Conservation (phyloP, 2,888 invertebrate species). For the Urechis unicinctus region DNA sequence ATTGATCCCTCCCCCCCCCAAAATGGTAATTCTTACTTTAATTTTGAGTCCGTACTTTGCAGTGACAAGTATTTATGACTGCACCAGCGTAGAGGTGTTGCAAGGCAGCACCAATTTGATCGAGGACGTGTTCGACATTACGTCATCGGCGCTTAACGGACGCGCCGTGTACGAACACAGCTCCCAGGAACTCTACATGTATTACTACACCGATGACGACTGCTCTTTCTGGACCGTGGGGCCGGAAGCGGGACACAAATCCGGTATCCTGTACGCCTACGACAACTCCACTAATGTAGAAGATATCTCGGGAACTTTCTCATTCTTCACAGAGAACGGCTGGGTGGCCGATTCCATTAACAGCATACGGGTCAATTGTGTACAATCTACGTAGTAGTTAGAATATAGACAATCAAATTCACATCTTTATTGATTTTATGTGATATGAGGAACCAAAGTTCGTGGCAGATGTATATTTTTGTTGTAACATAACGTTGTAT, state of each 20-base stretch:
- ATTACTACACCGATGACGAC: background rate
- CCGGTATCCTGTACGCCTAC: background rate
- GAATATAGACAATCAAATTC: too few species aligned
- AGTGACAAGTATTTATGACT: background rate
- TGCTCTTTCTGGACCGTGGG: background rate
- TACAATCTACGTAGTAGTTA: background rate
- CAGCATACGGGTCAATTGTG: background rate
- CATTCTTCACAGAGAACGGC: background rate
- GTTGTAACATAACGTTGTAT: too few species aligned
- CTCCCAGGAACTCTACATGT: background rate
- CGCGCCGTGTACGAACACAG: background rate
- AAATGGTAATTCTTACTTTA: too few species aligned
- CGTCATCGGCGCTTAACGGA: background rate
- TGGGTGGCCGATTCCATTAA: background rate
- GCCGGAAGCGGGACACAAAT: background rate
- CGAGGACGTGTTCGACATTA: background rate
- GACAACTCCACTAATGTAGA: background rate
- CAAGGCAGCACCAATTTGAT: background rate
- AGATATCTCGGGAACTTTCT: background rate
- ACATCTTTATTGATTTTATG: too few species aligned
- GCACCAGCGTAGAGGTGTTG: background rate
- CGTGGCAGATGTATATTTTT: too few species aligned
- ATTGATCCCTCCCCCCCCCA: too few species aligned
- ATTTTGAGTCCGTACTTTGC: too few species aligned
- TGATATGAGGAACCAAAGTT: too few species aligned